These are phyloP conservation scores for Drosophila falleni DNA, from an alignment of 2,888 invertebrate species.

Conservation along the genomic window DNA sequence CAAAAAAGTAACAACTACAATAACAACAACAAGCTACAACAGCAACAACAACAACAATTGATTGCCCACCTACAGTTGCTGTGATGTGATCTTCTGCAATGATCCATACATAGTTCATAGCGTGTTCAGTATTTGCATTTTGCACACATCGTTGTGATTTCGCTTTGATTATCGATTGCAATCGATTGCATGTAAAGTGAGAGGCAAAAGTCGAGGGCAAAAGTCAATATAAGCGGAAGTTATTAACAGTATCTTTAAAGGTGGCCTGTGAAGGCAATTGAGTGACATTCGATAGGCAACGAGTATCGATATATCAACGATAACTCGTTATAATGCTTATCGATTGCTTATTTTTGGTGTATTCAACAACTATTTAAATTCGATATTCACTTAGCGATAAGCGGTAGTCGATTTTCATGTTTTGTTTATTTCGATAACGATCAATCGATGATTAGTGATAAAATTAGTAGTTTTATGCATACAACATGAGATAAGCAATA, in stretches of 20 bases:
- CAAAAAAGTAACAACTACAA: slow-evolving; percentile 60
- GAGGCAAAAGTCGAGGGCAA: slow-evolving; percentile 47
- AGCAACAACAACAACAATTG: slow-evolving; percentile 32
- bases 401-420: no score
- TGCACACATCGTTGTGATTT: slow-evolving; percentile 73
- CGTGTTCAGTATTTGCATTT: slow-evolving; percentile 66
- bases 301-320: not conserved
- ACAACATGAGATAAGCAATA: no score
- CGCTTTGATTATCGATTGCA: slow-evolving; percentile 46
- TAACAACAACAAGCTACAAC: slow-evolving; percentile 32
- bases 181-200: slow-evolving; percentile 50
- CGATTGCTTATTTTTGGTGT: no score
- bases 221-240: slow-evolving; percentile 45
- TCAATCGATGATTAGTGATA: not conserved
- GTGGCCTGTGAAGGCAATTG: slow-evolving; percentile 40
- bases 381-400: no score
- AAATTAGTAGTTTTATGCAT: not conserved
- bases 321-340: not conserved
- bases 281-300: slow-evolving; percentile 29
- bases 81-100: slow-evolving; percentile 56
- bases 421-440: no score
- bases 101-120: slow-evolving; percentile 55
- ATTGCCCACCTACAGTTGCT: slow-evolving; percentile 55
- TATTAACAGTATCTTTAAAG: not conserved
- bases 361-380: no score